Conservation (phyloP, 64 coral and sea anemone genomes). For the Pocillopora verrucosa region DNA sequence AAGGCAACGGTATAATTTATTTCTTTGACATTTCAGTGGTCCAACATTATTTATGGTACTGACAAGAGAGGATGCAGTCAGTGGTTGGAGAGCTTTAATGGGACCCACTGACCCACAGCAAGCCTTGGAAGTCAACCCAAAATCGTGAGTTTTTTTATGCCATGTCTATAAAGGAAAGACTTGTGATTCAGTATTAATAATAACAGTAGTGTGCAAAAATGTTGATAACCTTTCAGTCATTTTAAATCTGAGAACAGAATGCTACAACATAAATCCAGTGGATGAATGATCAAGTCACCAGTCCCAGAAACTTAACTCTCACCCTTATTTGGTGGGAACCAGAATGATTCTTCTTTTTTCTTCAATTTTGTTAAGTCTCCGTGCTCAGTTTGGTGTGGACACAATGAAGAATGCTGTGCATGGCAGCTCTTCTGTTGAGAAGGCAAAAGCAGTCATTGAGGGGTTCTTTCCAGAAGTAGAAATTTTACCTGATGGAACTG, state of each 20-base stretch:
- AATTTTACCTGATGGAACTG: slow-evolving; percentile 84
- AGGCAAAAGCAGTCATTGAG: slow-evolving; percentile 74
- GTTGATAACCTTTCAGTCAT: too few species aligned
- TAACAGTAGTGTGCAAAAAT: too few species aligned
- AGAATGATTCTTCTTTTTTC: background rate
- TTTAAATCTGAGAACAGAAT: too few species aligned
- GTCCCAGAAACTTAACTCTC: too few species aligned
- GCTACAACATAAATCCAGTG: too few species aligned
- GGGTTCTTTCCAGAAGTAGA: slow-evolving; percentile 92
- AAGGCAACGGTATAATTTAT: background rate
- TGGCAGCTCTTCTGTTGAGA: slow-evolving; percentile 86
- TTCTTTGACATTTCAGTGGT: slow-evolving; percentile 56
- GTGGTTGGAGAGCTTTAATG: slow-evolving; percentile 95
- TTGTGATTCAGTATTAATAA: too few species aligned
- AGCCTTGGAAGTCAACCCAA: slow-evolving; percentile 77
- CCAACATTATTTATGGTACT: slow-evolving; percentile 84
- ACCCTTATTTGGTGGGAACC: background rate
- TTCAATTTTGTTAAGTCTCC: slow-evolving; percentile 44
- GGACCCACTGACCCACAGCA: slow-evolving; percentile 91
- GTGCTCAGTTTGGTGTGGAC: slow-evolving; percentile 87
- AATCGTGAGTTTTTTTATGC: slow-evolving; percentile 68
- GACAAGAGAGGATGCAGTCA: slow-evolving; percentile 92
- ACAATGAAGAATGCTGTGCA: slow-evolving; percentile 94
- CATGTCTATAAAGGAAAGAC: background rate
- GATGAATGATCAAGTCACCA: too few species aligned